Conservation (phyloP, 2,113 vertebrate genomes). For the Gallinago jamesoni region DNA sequence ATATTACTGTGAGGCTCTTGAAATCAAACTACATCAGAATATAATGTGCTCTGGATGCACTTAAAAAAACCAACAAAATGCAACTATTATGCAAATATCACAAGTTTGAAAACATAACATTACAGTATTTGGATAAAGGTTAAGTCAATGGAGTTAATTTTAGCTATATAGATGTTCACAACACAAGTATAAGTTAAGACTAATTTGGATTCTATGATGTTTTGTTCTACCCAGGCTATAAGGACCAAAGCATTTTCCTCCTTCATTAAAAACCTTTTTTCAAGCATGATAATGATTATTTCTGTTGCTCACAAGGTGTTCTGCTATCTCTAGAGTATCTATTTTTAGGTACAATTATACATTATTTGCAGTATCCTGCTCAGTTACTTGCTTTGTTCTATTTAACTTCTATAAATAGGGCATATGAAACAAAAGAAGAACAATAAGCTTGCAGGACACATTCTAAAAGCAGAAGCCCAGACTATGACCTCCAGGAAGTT, state of each 20-base stretch:
- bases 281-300: neutral
- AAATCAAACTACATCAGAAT: neutral
- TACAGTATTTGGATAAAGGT: neutral
- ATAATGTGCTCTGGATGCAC: neutral
- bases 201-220: neutral
- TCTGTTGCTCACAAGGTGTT: neutral
- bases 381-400: neutral
- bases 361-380: neutral
- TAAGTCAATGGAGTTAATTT: neutral
- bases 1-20: neutral
- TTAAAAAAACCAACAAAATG: neutral
- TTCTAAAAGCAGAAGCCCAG: neutral
- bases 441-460: neutral
- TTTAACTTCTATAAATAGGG: constrained; percentile 30
- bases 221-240: neutral
- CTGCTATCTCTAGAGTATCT: neutral
- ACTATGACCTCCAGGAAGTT: constrained; percentile 20
- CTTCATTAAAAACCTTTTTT: neutral
- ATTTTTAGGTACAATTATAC: neutral
- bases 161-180: neutral
- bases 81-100: neutral
- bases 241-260: neutral
- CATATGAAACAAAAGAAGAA: constrained; percentile 28
- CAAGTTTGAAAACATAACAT: neutral
- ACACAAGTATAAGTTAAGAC: neutral